Evolutionary conservation across 2,797 vertebrate species (phyloP).

Genomic region (Alosa sapidissima): DNA sequence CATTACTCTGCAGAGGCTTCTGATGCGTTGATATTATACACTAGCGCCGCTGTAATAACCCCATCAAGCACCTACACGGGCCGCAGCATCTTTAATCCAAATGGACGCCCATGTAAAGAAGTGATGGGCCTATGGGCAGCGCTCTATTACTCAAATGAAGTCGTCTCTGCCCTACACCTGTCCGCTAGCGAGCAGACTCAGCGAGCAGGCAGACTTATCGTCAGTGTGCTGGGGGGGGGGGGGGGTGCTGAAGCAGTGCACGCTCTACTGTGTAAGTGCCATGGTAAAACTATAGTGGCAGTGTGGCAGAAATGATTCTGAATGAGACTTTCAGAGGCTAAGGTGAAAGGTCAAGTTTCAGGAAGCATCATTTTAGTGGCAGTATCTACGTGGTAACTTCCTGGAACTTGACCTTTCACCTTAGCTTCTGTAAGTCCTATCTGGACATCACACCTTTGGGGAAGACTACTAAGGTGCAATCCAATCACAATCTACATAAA

Average conservation of each 20-base stretch:
- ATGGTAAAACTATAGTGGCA: background rate
- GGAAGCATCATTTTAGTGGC: background rate
- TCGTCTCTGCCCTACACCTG: background rate
- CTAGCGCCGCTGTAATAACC: background rate
- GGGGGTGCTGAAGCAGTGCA: background rate
- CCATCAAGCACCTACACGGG: background rate
- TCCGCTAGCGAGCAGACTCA: background rate
- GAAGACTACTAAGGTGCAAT: too few species aligned
- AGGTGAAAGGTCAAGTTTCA: slow-evolving; percentile 17
- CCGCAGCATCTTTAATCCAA: slow-evolving; percentile 1
- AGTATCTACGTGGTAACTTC: background rate
- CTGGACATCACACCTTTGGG: too few species aligned
- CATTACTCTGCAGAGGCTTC: background rate
- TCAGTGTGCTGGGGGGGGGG: background rate
- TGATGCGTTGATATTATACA: background rate
- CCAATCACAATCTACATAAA: too few species aligned
- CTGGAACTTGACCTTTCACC: slow-evolving; percentile 15
- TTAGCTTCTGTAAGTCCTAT: background rate
- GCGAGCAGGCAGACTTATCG: background rate
- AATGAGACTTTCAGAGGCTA: background rate
- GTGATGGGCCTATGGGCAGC: background rate
- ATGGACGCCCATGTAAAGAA: background rate
- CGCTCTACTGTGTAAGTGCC: background rate
- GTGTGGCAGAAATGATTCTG: background rate
- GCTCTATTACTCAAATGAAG: background rate